phyloP scores from a whole-genome alignment of 2,888 invertebrate genomes.

The Dasypogon diadema region DNA sequence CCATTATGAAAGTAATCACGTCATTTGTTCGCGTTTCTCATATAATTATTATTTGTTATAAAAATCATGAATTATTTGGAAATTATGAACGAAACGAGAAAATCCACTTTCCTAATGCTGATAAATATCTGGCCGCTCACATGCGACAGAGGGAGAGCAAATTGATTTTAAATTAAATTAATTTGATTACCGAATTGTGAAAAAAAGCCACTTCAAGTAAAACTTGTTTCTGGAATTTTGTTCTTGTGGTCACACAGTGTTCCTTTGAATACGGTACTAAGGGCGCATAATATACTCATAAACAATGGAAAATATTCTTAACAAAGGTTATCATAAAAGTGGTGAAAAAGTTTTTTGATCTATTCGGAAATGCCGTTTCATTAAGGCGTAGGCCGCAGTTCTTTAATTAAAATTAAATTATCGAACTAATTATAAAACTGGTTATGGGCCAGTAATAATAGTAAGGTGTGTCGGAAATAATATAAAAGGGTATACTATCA shows the following conservation, averaged over 20 bases:
- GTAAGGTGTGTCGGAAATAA: too few relatives aligned
- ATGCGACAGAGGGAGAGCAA: neutral
- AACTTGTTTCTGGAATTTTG: slow-evolving; percentile 1
- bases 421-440: too few relatives aligned
- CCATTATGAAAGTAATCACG: neutral
- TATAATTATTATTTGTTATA: slow-evolving; percentile 9
- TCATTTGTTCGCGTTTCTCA: neutral
- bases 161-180: slow-evolving; percentile 17
- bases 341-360: neutral
- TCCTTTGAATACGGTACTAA: neutral
- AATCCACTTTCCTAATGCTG: slow-evolving; percentile 6
- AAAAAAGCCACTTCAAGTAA: neutral
- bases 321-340: neutral
- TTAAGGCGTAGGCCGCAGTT: too few relatives aligned
- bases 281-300: neutral
- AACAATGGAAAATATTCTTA: neutral
- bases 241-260: neutral
- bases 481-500: too few relatives aligned
- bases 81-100: slow-evolving; percentile 8
- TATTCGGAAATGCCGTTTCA: neutral
- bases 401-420: too few relatives aligned
- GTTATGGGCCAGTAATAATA: too few relatives aligned
- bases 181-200: neutral
- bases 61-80: slow-evolving; percentile 1
- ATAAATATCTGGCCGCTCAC: neutral